These are phyloP conservation scores for Tragelaphus scriptus DNA, from an alignment of 2,113 vertebrate species.

Conservation along the genomic window DNA sequence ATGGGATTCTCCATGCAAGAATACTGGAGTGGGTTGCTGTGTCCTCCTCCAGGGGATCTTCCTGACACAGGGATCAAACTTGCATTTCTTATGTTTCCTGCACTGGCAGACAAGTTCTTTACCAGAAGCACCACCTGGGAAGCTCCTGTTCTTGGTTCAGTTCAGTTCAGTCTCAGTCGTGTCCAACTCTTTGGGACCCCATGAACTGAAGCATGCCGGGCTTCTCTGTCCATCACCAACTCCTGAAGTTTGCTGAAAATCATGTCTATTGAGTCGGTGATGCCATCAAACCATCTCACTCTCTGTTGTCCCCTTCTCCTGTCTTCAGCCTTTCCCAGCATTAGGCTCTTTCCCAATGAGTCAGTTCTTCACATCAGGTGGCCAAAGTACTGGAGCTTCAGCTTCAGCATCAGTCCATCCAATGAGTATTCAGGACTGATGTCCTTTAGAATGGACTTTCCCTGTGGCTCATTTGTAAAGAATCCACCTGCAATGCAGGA, in stretches of 20 bases:
- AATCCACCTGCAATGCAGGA: background rate
- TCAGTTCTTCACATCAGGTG: background rate
- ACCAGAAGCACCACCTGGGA: background rate
- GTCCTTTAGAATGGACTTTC: background rate
- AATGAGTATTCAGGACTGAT: background rate
- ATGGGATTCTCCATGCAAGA: background rate
- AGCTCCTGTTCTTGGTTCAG: background rate
- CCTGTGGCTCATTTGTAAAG: background rate
- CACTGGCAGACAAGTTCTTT: background rate
- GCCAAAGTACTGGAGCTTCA: background rate
- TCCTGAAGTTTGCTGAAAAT: background rate
- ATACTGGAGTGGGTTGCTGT: background rate
- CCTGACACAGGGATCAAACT: background rate
- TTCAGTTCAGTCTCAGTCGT: background rate
- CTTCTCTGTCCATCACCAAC: background rate
- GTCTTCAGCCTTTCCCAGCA: background rate
- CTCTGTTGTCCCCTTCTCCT: background rate
- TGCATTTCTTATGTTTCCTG: background rate
- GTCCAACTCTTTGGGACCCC: background rate
- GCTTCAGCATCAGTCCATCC: background rate
- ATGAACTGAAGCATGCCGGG: background rate
- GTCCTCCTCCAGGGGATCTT: background rate
- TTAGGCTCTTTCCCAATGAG: background rate
- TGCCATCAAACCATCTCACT: background rate
- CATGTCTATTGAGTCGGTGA: background rate